These are phyloP conservation scores for Drosophila pallidifrons DNA, from an alignment of 1,140 invertebrate species.

Conservation along the genomic window DNA sequence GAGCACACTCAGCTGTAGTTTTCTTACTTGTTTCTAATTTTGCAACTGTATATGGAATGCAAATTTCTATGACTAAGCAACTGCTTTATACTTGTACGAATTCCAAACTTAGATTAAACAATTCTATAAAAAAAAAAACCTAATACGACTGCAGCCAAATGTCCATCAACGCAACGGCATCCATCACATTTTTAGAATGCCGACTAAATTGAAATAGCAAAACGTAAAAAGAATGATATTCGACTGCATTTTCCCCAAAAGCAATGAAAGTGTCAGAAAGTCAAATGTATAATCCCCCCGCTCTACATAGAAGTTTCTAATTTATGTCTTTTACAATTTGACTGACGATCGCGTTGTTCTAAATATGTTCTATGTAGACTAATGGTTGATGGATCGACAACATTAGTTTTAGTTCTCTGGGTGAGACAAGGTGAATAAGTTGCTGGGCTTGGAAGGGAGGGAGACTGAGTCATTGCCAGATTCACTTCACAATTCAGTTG, in stretches of 20 bases:
- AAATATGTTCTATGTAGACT: constrained; percentile 1
- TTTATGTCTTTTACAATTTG: constrained; percentile 8
- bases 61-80: too few species aligned
- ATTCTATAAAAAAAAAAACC: not conserved
- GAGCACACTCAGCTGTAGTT: too few species aligned
- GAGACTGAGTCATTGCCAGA: constrained; percentile 22
- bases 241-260: constrained; percentile 43
- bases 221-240: constrained; percentile 33
- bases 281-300: constrained; percentile 6
- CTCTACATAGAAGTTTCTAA: not conserved
- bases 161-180: not conserved
- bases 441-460: too few species aligned
- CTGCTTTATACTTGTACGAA: too few species aligned
- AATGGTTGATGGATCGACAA: not conserved
- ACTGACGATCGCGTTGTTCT: constrained; percentile 2
- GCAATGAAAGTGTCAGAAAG: not conserved
- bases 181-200: constrained; percentile 27
- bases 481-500: constrained; percentile 17
- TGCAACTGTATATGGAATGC: too few species aligned
- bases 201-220: constrained; percentile 50
- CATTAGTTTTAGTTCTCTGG: not conserved
- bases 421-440: not conserved
- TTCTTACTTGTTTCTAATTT: too few species aligned
- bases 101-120: too few species aligned
- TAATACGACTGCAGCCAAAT: not conserved